Evolutionary conservation across 2,797 vertebrate genomes (phyloP).

Genomic region (Thaleichthys pacificus): DNA sequence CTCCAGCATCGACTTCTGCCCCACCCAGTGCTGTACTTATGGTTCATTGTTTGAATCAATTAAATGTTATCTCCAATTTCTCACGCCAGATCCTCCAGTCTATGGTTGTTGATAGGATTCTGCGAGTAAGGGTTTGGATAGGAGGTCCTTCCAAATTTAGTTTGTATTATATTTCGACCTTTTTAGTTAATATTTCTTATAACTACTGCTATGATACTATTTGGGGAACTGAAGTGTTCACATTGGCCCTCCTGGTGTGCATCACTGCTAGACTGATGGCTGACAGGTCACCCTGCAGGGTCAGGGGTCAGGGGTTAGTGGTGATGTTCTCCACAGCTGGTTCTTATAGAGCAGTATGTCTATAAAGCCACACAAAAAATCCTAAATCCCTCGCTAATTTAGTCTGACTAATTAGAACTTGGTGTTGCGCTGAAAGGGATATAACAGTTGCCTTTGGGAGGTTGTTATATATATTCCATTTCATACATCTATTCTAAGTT

Average conservation of each 20-base stretch:
- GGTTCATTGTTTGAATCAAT: constrained; percentile 31
- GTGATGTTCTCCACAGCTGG: background rate
- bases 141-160: background rate
- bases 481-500: background rate
- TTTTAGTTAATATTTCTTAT: too few species aligned
- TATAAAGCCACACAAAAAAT: constrained; percentile 41
- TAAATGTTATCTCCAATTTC: constrained; percentile 19
- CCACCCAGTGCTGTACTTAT: constrained; percentile 7
- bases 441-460: too few species aligned
- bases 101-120: background rate
- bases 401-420: constrained; percentile 51
- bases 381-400: constrained; percentile 57
- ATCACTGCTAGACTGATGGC: background rate
- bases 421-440: constrained; percentile 41
- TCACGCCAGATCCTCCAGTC: background rate
- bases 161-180: too few species aligned
- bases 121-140: background rate
- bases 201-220: too few species aligned
- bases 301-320: background rate
- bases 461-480: too few species aligned
- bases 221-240: too few species aligned
- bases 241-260: too few species aligned
- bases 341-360: background rate
- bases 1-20: constrained; percentile 43
- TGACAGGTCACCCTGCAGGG: background rate